Base-by-base conservation (phyloP, 2,113 vertebrate species). In the Tonatia bakeri region DNA sequence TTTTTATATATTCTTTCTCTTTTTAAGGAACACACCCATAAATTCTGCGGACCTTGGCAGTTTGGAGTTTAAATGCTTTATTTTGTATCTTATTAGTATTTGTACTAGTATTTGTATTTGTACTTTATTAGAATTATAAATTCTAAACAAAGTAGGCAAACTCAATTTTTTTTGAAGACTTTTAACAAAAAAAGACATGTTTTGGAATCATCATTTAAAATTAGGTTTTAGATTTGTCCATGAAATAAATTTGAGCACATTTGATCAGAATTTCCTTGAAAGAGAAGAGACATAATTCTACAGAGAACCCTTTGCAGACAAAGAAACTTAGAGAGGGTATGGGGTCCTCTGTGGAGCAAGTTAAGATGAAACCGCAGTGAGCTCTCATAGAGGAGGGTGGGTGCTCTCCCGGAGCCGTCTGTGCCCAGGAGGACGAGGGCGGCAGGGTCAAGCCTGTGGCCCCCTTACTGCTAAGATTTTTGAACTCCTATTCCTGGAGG, bases 201-300 rank as follows among this genome's bases (percentile, higher is more conserved):
- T 84, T 90, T 67, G 33, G 5, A 83, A 24, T 77, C 10, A 26
- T 65, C 33, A 13, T 75, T 90, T 93, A 64, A 77, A 89, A 76
- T 45, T 83, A 36, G 67, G 59, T 95, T 91, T 89, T 64, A 73
- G 59, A 91, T 84, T 85, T 90, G 54, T 84, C 7, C 28, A 9
- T 64, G 15, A 94, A 95, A 81, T 73, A 73, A 87, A 96, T 80
- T 79, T 64, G 24, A 90, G n/a, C 4, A n/a, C 83, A 90, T 81
- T 80, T 83, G 17, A 52, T 92, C 5, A 84, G 36, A 94, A 59
- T 90, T 79, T 92, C 11, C 9, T 67, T 61, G 45, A 40, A 94
- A 88, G 43, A 75, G 65, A 38, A 72, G 40, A 79, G 20, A 33
- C 0, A 5, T 64, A 19, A n/a, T 92, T 89, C 54, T 47, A 82